Evolutionary conservation across 2,888 invertebrate genomes (phyloP).

Genomic region (Tanypteryx hageni): DNA sequence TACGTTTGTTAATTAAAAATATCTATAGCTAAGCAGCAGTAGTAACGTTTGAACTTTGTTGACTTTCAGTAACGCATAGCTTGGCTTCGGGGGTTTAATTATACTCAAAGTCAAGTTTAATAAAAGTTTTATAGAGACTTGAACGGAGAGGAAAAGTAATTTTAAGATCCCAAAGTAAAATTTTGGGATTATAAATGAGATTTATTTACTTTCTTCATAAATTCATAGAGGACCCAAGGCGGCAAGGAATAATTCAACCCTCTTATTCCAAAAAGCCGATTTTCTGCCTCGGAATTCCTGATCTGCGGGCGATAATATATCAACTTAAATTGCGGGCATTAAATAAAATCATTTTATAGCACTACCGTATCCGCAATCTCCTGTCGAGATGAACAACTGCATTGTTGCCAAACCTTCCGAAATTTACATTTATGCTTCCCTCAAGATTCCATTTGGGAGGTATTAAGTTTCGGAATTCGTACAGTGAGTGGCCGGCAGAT

Average conservation of each 20-base stretch:
- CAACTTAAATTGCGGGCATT: conserved; percentile 8
- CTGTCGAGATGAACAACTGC: conserved; percentile 27
- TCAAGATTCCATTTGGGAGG: conserved; percentile 35
- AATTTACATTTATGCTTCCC: conserved; percentile 29
- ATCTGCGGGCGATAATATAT: conserved; percentile 4
- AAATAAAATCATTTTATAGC: conserved; percentile 3
- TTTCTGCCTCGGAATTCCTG: neutral
- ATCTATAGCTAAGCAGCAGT: too few relatives aligned
- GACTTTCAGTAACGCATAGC: too few relatives aligned
- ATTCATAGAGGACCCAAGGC: neutral
- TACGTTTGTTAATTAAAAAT: too few relatives aligned
- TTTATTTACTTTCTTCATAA: neutral
- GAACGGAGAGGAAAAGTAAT: too few relatives aligned
- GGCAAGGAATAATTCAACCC: neutral
- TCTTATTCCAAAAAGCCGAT: neutral
- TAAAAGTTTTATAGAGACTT: too few relatives aligned
- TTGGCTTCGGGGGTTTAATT: too few relatives aligned
- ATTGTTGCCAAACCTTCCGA: conserved; percentile 10
- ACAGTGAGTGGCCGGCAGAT: conserved; percentile 32
- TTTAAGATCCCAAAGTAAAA: neutral
- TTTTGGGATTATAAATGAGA: neutral
- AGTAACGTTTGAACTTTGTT: too few relatives aligned
- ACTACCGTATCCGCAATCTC: neutral
- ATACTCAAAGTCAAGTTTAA: too few relatives aligned
- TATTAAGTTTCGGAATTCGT: conserved; percentile 29